Conservation (phyloP, 2,888 invertebrate species). For the Aricia artaxerxes region DNA sequence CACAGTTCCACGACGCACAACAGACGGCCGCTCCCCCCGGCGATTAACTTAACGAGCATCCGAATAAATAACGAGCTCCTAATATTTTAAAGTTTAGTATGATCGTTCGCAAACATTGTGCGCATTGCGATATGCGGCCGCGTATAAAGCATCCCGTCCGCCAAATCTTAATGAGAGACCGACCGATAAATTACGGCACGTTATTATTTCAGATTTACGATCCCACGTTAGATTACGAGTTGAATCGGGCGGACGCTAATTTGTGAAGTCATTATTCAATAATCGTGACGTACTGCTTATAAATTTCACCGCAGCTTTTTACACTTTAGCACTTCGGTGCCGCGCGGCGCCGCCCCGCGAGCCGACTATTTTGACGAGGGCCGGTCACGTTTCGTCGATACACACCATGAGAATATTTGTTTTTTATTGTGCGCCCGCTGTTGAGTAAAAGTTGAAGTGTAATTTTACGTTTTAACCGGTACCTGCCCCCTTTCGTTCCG, state of each 20-base stretch:
- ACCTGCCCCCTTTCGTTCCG: slow-evolving; percentile 80
- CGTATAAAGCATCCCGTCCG: slow-evolving; percentile 43
- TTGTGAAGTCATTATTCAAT: slow-evolving; percentile 75
- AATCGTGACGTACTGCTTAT: slow-evolving; percentile 74
- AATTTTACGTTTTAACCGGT: slow-evolving; percentile 79
- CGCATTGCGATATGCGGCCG: slow-evolving; percentile 45
- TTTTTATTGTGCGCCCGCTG: slow-evolving; percentile 76
- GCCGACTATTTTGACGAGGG: slow-evolving; percentile 79
- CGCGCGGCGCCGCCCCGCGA: slow-evolving; percentile 73
- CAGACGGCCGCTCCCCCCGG: slow-evolving; percentile 76
- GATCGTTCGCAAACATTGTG: slow-evolving; percentile 43
- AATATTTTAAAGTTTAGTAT: slow-evolving; percentile 62
- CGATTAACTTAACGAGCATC: slow-evolving; percentile 76
- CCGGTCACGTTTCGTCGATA: slow-evolving; percentile 80
- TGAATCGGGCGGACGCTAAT: slow-evolving; percentile 61
- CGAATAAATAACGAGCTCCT: slow-evolving; percentile 73
- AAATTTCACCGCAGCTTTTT: slow-evolving; percentile 76
- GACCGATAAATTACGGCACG: slow-evolving; percentile 45
- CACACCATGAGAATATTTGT: slow-evolving; percentile 80
- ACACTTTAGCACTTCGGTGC: slow-evolving; percentile 77
- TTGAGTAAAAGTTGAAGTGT: slow-evolving; percentile 78
- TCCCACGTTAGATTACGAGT: slow-evolving; percentile 50
- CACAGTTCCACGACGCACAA: slow-evolving; percentile 72
- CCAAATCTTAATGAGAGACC: slow-evolving; percentile 44
- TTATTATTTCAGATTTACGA: slow-evolving; percentile 48